Evolutionary conservation across 1,140 invertebrate species (phyloP).

Genomic region (Tetramorium simillimum): DNA sequence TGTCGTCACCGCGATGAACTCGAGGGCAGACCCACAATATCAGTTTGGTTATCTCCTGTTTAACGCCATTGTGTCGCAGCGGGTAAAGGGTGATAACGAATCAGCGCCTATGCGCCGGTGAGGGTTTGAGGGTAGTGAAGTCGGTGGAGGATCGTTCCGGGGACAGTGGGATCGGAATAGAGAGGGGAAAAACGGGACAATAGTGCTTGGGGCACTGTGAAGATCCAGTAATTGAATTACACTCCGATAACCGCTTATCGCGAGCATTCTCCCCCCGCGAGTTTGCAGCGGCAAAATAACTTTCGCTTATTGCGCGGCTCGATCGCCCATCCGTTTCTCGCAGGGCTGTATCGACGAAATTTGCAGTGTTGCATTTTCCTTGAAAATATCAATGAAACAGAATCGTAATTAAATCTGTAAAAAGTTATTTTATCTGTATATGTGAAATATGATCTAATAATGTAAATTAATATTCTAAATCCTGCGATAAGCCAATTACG

Average conservation of each 20-base stretch:
- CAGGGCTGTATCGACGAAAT: conserved; percentile 24
- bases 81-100: conserved; percentile 80
- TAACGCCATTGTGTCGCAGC: conserved; percentile 81
- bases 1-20: conserved; percentile 57
- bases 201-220: conserved; percentile 80
- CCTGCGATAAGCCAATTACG: neutral
- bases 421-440: neutral
- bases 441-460: neutral
- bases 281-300: conserved; percentile 60
- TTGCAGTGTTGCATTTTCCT: conserved; percentile 7
- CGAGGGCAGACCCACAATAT: conserved; percentile 66
- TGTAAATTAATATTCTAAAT: neutral
- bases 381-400: neutral
- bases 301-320: conserved; percentile 62
- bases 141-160: conserved; percentile 38
- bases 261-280: conserved; percentile 33
- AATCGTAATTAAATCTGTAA: neutral
- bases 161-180: neutral
- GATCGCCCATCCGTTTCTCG: conserved; percentile 47
- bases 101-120: conserved; percentile 65
- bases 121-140: conserved; percentile 43
- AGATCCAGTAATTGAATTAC: conserved; percentile 84
- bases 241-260: conserved; percentile 82
- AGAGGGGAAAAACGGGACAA: conserved; percentile 78
- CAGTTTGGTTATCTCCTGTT: conserved; percentile 78